phyloP scores from a whole-genome alignment of 2,888 invertebrate species.

The Eupithecia centaureata region DNA sequence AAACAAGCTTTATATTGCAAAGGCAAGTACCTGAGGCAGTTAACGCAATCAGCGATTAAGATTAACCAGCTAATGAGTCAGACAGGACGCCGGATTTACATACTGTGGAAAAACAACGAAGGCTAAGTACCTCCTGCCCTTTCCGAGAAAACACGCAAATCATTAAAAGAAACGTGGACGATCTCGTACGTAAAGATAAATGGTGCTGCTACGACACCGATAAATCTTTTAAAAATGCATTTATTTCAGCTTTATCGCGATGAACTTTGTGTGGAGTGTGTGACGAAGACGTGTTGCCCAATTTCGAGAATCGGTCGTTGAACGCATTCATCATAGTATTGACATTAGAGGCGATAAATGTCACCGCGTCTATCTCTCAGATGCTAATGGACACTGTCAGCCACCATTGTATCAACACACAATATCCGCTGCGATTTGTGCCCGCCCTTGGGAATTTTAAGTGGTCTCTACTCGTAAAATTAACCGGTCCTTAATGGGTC shows the following conservation, averaged over 20 bases:
- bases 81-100: slow-evolving; percentile 58
- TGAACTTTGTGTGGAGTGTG: slow-evolving; percentile 23
- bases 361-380: slow-evolving; percentile 61
- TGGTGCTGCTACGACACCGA: slow-evolving; percentile 30
- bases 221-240: slow-evolving; percentile 27
- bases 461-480: slow-evolving; percentile 67
- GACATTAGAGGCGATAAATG: slow-evolving; percentile 58
- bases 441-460: slow-evolving; percentile 64
- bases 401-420: slow-evolving; percentile 62
- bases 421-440: slow-evolving; percentile 74
- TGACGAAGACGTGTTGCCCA: slow-evolving; percentile 29
- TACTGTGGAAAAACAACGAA: slow-evolving; percentile 58
- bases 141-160: slow-evolving; percentile 54
- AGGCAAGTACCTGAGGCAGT: slow-evolving; percentile 44
- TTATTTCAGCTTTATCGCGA: slow-evolving; percentile 19
- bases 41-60: slow-evolving; percentile 53
- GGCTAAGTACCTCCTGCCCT: slow-evolving; percentile 47
- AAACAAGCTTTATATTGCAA: slow-evolving; percentile 32
- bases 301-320: slow-evolving; percentile 37
- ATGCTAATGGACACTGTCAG: slow-evolving; percentile 70
- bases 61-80: slow-evolving; percentile 64
- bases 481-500: slow-evolving; percentile 66
- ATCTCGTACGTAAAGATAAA: slow-evolving; percentile 39
- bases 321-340: slow-evolving; percentile 54
- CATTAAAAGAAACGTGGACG: slow-evolving; percentile 48